Base-by-base conservation (phyloP, 2,888 invertebrate species). In the Phorcus lineatus region DNA sequence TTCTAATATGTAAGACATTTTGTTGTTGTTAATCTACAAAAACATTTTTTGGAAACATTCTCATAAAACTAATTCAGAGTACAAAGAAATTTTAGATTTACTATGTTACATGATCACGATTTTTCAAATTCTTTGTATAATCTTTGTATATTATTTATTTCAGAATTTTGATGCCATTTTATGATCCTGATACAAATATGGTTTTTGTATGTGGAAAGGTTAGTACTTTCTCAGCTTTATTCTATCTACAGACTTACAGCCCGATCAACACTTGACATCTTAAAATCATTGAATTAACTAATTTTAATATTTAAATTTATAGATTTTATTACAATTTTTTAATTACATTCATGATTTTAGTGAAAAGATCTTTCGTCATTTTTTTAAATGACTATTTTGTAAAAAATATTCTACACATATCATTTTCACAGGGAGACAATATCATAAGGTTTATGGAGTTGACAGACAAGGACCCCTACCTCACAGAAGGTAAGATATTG, bases 131-230 rank as follows among this genome's bases (percentile, higher is more conserved):
- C 1, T 47, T 47, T 47, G 7, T 47, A 13, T 47, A 47, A 47
- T 47, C 4, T 24, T 36, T 66, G 6, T 19, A 78, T 84, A 81
- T 83, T 40, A 77, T 78, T 52, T 87, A 74, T 83, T 91, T 36
- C 88, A 95, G 95, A 40, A 96, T 98, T 82, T 94, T 98, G 84
- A 97, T 98, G 95, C 98, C 98, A 0, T 94, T 98, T 7, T 98
- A 95, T 92, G 99, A 99, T 94, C 94, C 96, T 17, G 98, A 99
- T 91, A 98, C 99, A 57, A 96, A 96, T 88, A 98, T 99, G 97
- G 94, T 98, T 82, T 98, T 98, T 94, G 94, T 99, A 81, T 97
- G 97, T 79, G 98, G 98, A 57, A 98, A 98, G 94, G 98, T 93
- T 87, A 86, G 84, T 57, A 19, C 7, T 4, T n/a, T 57, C 13